Evolutionary conservation across 2,113 vertebrate species (phyloP), one percentile per base, ranked within the genome.

Genomic region (Pycnonotus jocosus): DNA sequence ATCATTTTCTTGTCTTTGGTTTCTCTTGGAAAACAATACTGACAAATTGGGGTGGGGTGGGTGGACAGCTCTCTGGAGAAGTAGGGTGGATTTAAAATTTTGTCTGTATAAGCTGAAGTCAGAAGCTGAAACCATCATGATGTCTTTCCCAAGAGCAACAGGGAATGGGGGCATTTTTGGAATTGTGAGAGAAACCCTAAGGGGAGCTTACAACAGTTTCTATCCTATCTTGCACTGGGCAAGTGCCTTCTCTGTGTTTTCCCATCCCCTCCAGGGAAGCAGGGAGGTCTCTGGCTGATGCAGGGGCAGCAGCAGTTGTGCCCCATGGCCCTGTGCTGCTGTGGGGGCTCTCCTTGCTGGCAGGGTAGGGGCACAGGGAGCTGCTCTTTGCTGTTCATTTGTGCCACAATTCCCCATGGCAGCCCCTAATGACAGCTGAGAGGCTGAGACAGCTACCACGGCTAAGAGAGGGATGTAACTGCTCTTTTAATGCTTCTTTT

Each of bases 401-500:
- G 38, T 42, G 38, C 28, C 61, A 38, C 48, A 13, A 47, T 31
- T 50, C 58, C 78, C 81, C 42, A 0, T 50, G 66, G 66, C 71
- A 82, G 48, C 12, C 78, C 87, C 78, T 77, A 54, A 73, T 45
- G 62, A 88, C 57, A 82, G 62, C 22, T 70, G 81, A 77, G 92
- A 44, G 80, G 58, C 1, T 86, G 78, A 37, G 94, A 90, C 35
- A 66, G 81, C 33, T 45, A 91, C 42, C 58, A 35, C 6, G 19
- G 60, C 38, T 31, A 58, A 58, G 56, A 50, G 71, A 66, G 60
- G 70, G 78, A 44, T 80, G 71, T 56, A 90, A 70, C 50, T 78
- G 79, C 78, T 91, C 64, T 7, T 90, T 88, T 56, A 90, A 78
- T 93, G 71, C 66, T 77, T 8, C 92, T 73, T 95, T 92, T 94